phyloP scores from a whole-genome alignment of 2,888 invertebrate species.

The Phyllotreta striolata region DNA sequence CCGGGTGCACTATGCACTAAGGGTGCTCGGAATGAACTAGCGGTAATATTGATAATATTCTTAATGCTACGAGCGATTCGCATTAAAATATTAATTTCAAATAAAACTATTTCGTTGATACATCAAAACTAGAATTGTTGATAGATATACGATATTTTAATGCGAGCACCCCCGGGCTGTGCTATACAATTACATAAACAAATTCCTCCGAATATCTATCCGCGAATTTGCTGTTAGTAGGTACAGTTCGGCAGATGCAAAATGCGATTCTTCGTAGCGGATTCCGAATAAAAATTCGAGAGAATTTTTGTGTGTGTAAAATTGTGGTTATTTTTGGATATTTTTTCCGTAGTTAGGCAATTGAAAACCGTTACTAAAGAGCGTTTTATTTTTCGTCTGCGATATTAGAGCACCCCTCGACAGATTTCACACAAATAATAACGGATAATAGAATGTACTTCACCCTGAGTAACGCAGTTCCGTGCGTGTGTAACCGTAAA shows the following conservation, averaged over 20 bases:
- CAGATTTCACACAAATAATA: conserved; percentile 11
- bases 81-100: conserved; percentile 41
- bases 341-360: not conserved
- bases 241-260: too few species aligned
- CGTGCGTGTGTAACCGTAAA: conserved; percentile 33
- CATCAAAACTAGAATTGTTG: conserved; percentile 43
- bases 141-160: conserved; percentile 52
- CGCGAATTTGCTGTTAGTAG: not conserved
- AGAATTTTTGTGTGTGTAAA: too few species aligned
- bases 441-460: conserved; percentile 34
- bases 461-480: conserved; percentile 37
- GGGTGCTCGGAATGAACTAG: too few species aligned
- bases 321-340: not conserved
- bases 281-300: too few species aligned
- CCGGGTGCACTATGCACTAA: too few species aligned
- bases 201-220: conserved; percentile 42
- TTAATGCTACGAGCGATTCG: conserved; percentile 7
- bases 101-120: conserved; percentile 33
- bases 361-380: conserved; percentile 3
- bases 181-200: conserved; percentile 46
- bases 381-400: not conserved
- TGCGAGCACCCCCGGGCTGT: conserved; percentile 41
- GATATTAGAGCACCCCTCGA: conserved; percentile 14
- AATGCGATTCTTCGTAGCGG: too few species aligned
- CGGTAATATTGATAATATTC: not conserved